These are phyloP conservation scores for Sebastes aleutianus DNA, from an alignment of 2,797 vertebrate genomes.

Conservation along the genomic window DNA sequence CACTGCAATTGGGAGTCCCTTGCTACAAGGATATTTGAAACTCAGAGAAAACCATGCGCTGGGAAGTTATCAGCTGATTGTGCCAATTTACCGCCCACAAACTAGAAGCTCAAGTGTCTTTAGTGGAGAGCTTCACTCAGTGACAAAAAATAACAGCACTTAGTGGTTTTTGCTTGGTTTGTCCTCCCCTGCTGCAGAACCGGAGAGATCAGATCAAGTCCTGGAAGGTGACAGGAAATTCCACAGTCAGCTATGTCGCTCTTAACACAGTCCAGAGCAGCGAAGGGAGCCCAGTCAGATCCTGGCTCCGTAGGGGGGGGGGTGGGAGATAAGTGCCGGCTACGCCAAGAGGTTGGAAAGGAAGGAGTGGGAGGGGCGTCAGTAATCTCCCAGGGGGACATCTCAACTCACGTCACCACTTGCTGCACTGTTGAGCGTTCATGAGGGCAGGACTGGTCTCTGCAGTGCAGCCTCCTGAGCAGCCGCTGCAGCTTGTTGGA, in stretches of 20 bases:
- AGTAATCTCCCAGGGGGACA: conserved; percentile 22
- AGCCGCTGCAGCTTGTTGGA: conserved; percentile 88
- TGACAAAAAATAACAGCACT: conserved; percentile 73
- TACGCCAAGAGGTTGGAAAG: conserved; percentile 26
- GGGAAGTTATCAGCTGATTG: conserved; percentile 15
- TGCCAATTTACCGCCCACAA: conserved; percentile 36
- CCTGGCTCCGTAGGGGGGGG: conserved; percentile 44
- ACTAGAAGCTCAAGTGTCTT: conserved; percentile 41
- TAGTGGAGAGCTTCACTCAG: conserved; percentile 54
- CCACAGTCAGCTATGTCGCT: conserved; percentile 64
- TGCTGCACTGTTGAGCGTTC: conserved; percentile 89
- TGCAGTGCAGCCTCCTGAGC: conserved; percentile 88
- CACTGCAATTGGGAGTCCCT: not conserved
- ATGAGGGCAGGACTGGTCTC: conserved; percentile 84
- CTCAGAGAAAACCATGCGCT: not conserved
- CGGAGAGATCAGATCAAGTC: conserved; percentile 53
- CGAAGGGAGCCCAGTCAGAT: conserved; percentile 41
- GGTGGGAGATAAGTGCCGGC: conserved; percentile 66
- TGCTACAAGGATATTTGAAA: conserved; percentile 1
- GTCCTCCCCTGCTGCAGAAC: conserved; percentile 48
- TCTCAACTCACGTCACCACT: conserved; percentile 83
- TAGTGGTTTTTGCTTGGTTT: conserved; percentile 74
- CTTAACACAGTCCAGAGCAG: conserved; percentile 69
- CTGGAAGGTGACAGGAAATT: conserved; percentile 74
- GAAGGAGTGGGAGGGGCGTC: not conserved